Evolutionary conservation across 1,140 invertebrate genomes (phyloP), one percentile per base, ranked within the genome.

Genomic region (Drosophila arawakana): DNA sequence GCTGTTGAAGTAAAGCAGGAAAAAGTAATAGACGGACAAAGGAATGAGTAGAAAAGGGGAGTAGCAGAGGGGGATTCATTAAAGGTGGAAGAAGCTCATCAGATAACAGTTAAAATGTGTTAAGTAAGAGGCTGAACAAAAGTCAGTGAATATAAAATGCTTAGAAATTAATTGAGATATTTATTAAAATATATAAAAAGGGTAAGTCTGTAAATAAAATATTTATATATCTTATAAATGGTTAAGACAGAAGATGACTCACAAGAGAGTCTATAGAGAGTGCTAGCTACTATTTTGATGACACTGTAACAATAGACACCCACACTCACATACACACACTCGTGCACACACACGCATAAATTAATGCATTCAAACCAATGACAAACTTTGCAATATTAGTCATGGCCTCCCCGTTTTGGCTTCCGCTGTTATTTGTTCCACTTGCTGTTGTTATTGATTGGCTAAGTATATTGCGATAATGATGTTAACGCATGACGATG

Each of bases 301-400:
- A 18, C 35, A 52, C 21, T 52, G 18, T 6, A 10, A 34, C 49
- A 0, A 30, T 30, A 52, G 4, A 34, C 10, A 34, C 49, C 8
- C 25, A 52, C 49, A 55, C n/a, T 30, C 15, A 41, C 15, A 55
- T 13, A 35, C 37, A 15, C 15, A 15, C 15, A 15, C 15, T 15
- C 15, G 0, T 0, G 8, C 54, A 37, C 37, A 57, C 18, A 57
- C 35, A 25, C 25, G n/a, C 47, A 54, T 72, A 68, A 59, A 62
- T 69, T 65, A 69, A 83, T 83, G 76, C 80, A 67, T 3, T 55
- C 71, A 67, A 58, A 65, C 72, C 80, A 44, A 83, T 83, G 70
- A 76, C 76, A 83, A 83, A 83, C 76, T 83, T 83, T 76, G 73
- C 76, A 83, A 86, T 85, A 79, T 86, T 85, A 68, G 68, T 70